phyloP scores from a whole-genome alignment of 2,797 vertebrate species.

The Muscicapa striata region DNA sequence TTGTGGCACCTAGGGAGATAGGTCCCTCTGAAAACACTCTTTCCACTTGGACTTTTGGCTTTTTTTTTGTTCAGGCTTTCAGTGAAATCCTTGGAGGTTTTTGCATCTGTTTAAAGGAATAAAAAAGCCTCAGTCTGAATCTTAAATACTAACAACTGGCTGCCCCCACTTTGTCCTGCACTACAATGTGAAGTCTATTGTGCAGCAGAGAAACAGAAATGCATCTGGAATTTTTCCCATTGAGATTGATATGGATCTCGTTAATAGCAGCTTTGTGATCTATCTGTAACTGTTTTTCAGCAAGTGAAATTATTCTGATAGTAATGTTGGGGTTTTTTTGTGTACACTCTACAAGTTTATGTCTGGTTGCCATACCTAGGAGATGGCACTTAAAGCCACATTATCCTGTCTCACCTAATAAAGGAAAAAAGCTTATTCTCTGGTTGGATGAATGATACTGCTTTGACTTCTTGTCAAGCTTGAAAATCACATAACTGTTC shows the following conservation, averaged over 20 bases:
- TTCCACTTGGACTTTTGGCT: not conserved
- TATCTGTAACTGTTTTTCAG: not conserved
- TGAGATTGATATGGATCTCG: not conserved
- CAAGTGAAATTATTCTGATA: not conserved
- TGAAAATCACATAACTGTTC: not conserved
- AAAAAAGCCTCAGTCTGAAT: constrained; percentile 28
- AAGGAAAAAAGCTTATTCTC: not conserved
- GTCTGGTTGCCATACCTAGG: not conserved
- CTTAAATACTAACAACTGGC: constrained; percentile 13
- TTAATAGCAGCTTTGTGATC: constrained; percentile 44
- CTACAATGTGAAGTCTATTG: constrained; percentile 21
- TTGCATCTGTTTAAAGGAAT: constrained; percentile 21
- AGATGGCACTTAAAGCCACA: not conserved
- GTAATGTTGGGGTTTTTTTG: not conserved
- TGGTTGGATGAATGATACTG: not conserved
- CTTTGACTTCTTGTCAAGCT: not conserved
- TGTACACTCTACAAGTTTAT: not conserved
- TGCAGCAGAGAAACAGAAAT: constrained; percentile 10
- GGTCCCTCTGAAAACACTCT: not conserved
- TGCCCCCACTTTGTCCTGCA: not conserved
- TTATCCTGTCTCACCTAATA: not conserved
- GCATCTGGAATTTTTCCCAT: constrained; percentile 28
- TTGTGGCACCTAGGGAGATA: not conserved
- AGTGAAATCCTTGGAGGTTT: not conserved
- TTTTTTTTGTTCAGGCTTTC: not conserved